Percentiles rank a stretch among this genome's conserved stretches.
Evolutionary conservation across 1,140 invertebrate species (phyloP).

Genomic region (Drosophila parvula): DNA sequence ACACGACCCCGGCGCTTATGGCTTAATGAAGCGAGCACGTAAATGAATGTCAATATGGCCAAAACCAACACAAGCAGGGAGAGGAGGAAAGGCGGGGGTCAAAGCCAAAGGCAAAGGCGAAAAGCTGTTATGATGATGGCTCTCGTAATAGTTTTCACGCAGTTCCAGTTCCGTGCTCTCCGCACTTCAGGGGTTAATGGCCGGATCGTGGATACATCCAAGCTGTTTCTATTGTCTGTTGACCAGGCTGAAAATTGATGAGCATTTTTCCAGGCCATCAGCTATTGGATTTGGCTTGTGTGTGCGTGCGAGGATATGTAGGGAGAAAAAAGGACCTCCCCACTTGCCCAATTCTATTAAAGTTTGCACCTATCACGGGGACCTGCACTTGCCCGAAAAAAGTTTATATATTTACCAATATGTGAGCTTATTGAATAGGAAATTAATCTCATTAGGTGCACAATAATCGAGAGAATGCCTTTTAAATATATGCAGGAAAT

Average conservation of each 20-base stretch:
- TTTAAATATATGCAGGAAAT: conserved; percentile 4
- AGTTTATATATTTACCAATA: background rate
- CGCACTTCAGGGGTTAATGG: conserved; percentile 42
- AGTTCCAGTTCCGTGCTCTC: conserved; percentile 2
- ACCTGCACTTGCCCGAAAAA: conserved; percentile 5
- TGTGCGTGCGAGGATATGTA: conserved; percentile 13
- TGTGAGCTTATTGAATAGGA: background rate
- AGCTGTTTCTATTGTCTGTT: conserved; percentile 32
- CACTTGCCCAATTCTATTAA: conserved; percentile 34
- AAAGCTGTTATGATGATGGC: conserved; percentile 36
- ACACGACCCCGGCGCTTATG: conserved; percentile 59
- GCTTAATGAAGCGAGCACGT: conserved; percentile 74
- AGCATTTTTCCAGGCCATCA: conserved; percentile 69
- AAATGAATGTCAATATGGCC: conserved; percentile 58
- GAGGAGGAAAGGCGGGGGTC: background rate
- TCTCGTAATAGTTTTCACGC: conserved; percentile 63
- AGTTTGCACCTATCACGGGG: conserved; percentile 12
- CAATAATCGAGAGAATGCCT: background rate
- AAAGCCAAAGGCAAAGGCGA: conserved; percentile 36
- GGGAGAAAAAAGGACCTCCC: conserved; percentile 4
- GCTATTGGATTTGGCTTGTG: conserved; percentile 30
- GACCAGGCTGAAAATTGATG: conserved; percentile 54
- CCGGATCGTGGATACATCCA: conserved; percentile 33
- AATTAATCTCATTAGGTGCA: background rate
- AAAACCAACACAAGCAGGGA: conserved; percentile 29